phyloP scores from a whole-genome alignment of 2,888 invertebrate species.

The Ecliptopera silaceata region DNA sequence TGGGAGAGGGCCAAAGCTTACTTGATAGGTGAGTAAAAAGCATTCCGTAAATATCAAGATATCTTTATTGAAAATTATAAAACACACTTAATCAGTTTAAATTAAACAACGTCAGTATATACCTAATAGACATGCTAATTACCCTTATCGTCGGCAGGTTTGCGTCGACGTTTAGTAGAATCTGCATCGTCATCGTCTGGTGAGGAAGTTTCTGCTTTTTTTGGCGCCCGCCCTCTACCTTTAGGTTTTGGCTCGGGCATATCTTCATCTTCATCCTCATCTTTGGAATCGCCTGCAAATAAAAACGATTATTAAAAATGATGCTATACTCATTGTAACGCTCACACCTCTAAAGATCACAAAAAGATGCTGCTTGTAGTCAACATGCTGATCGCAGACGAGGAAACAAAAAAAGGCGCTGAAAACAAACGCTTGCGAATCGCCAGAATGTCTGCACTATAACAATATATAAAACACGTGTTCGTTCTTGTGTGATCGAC shows the following conservation, averaged over 20 bases:
- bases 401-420: no score
- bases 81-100: constrained; percentile 67
- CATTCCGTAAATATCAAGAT: constrained; percentile 63
- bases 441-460: no score
- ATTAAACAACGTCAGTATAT: constrained; percentile 60
- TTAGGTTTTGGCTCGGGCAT: constrained; percentile 62
- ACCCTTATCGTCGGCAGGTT: constrained; percentile 73
- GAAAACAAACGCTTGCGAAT: no score
- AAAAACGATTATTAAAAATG: neutral
- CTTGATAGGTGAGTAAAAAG: constrained; percentile 56
- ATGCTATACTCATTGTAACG: no score
- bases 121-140: constrained; percentile 63
- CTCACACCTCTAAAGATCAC: no score
- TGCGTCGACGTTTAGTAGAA: constrained; percentile 65
- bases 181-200: constrained; percentile 58
- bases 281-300: constrained; percentile 56
- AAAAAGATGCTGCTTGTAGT: no score
- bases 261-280: constrained; percentile 57
- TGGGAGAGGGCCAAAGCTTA: constrained; percentile 18
- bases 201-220: constrained; percentile 57
- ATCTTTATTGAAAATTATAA: constrained; percentile 73
- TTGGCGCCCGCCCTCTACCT: constrained; percentile 59
- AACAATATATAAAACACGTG: no score
- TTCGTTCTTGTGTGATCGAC: no score
- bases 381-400: no score